These are phyloP conservation scores for Dipus sagitta DNA, from an alignment of 2,797 vertebrate species.

Conservation along the genomic window DNA sequence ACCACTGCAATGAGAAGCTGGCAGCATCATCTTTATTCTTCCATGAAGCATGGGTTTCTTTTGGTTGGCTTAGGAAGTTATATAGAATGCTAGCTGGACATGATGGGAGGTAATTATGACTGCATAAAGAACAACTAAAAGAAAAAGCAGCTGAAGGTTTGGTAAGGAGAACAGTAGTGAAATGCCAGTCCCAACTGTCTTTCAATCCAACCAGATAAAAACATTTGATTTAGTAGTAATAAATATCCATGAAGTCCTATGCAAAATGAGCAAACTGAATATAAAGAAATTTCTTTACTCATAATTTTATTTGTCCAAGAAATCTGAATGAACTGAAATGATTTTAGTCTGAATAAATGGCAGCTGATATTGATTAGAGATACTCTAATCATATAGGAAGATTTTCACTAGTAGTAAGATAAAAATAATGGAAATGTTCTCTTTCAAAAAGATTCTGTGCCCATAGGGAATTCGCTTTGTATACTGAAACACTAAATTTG, in stretches of 20 bases:
- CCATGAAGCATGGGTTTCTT: not conserved
- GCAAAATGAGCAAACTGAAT: constrained; percentile 6
- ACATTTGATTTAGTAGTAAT: constrained; percentile 42
- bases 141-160: not conserved
- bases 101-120: not conserved
- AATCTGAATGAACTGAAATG: constrained; percentile 23
- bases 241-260: not conserved
- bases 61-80: not conserved
- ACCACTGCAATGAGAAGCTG: not conserved
- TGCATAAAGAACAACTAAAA: not conserved
- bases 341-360: constrained; percentile 51
- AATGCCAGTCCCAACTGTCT: constrained; percentile 11
- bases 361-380: constrained; percentile 51
- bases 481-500: constrained; percentile 40
- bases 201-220: constrained; percentile 32
- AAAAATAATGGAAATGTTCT: constrained; percentile 34
- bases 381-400: constrained; percentile 5
- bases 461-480: not conserved
- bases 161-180: not conserved
- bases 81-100: not conserved
- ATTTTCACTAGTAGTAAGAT: constrained; percentile 28
- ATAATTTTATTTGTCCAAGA: not conserved
- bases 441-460: constrained; percentile 33
- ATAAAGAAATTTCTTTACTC: constrained; percentile 37
- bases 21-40: not conserved